Percentiles rank a stretch among this genome's conserved stretches.
phyloP scores from a whole-genome alignment of 2,888 invertebrate genomes.

The Thelaira solivaga region DNA sequence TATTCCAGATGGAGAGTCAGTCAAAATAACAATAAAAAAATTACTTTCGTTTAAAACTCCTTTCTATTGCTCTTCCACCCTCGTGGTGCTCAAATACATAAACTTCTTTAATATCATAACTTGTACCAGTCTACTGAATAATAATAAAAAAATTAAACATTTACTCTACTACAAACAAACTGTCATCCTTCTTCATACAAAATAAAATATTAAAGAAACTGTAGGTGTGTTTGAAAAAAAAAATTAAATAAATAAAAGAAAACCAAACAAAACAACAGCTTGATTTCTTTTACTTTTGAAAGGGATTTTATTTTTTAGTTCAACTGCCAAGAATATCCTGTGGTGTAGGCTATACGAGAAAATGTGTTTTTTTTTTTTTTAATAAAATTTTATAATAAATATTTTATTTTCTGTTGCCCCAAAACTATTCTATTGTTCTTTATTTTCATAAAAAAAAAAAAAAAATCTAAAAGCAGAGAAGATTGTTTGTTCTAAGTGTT shows the following conservation, averaged over 20 bases:
- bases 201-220: background rate
- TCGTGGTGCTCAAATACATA: too few relatives aligned
- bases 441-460: too few relatives aligned
- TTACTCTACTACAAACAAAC: background rate
- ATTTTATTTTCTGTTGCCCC: background rate
- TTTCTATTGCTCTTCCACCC: too few relatives aligned
- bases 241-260: too few relatives aligned
- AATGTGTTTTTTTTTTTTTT: background rate
- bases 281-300: background rate
- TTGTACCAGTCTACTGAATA: background rate
- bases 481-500: constrained; percentile 7
- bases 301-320: background rate
- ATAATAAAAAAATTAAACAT: background rate
- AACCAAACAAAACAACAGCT: constrained; percentile 1
- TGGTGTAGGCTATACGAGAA: background rate
- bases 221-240: constrained; percentile 8
- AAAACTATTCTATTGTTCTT: background rate
- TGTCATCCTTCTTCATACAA: background rate
- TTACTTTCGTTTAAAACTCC: too few relatives aligned
- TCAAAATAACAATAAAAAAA: too few relatives aligned
- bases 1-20: too few relatives aligned
- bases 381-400: background rate
- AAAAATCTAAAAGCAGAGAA: background rate
- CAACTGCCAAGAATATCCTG: constrained; percentile 6
- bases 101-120: background rate